phyloP scores from a whole-genome alignment of 2,888 invertebrate genomes.

The Omphaloscelis lunosa region DNA sequence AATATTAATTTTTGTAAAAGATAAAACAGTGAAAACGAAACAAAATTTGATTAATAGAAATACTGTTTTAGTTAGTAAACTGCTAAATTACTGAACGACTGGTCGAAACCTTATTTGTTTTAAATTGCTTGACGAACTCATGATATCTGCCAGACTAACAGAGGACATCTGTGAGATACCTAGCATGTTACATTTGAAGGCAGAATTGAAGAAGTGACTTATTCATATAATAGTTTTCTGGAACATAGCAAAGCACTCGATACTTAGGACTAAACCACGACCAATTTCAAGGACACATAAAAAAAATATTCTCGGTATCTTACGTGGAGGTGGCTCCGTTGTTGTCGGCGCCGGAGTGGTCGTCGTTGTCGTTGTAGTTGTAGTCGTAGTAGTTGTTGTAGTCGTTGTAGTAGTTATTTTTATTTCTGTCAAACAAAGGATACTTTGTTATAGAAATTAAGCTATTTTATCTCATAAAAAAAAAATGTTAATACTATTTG shows the following conservation, averaged over 20 bases:
- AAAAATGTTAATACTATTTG: no score
- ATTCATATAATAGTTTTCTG: neutral
- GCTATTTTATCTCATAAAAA: no score
- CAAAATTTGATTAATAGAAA: constrained; percentile 8
- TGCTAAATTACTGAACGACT: neutral
- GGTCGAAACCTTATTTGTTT: neutral
- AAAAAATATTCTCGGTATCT: constrained; percentile 63
- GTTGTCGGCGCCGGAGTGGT: constrained; percentile 82
- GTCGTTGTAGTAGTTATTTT: constrained; percentile 87
- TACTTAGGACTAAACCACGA: neutral
- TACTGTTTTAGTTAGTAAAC: neutral
- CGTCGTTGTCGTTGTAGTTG: constrained; percentile 84
- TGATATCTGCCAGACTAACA: neutral
- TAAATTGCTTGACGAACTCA: neutral
- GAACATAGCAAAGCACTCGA: neutral
- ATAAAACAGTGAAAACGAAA: neutral
- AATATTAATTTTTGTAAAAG: neutral
- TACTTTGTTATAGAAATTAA: no score
- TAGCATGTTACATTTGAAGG: neutral
- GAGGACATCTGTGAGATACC: neutral
- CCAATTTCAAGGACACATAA: neutral
- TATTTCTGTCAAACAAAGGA: constrained; percentile 79
- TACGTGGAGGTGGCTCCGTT: constrained; percentile 83
- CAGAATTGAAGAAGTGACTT: no score
- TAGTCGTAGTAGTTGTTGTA: constrained; percentile 85